Base-by-base conservation (phyloP, 2,888 invertebrate species). In the Amphipoea lucens region DNA sequence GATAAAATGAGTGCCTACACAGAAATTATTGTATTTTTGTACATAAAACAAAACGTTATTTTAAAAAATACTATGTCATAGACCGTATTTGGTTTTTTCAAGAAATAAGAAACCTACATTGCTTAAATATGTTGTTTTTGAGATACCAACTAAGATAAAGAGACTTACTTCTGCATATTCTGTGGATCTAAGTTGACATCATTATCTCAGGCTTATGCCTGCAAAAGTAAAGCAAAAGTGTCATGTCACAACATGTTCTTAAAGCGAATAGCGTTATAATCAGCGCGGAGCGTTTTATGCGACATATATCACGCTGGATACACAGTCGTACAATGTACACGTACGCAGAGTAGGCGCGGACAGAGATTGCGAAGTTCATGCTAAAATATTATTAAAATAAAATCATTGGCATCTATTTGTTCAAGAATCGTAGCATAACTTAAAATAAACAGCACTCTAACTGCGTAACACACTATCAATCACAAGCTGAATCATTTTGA, bases 201-300 rank as follows among this genome's bases (percentile, higher is more conserved):
- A 51, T 71, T 73, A 74, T 85, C 82, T 81, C 51, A 67, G 71
- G 51, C 67, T 83, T 76, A 76, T 40, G 57, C 9, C 62, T 57
- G 20, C 66, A 81, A 72, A 83, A 71, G 57, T 69, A 63, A 72
- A 79, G 87, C 60, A 79, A 73, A 79, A 87, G 81, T 81, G 85
- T 76, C 85, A 84, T 71, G 75, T 80, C 70, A 60, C 75, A 78
- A 85, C 82, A 81, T 87, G 63, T 88, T 82, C 76, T 86, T 80
- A 70, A 85, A 83, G 79, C 84, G 79, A 74, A 78, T 84, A 86
- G 83, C 83, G 78, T 88, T 86, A 88, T 89, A 89, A 88, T 88
- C 87, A 88, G 87, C 79, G 78, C 60, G 70, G 68, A 88, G 70
- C 84, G 76, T 89, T 86, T 88, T 86, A 88, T 85, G 77, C 70